Base-by-base conservation (phyloP, 53 echinoderm and acorn worm species). In the Paelopatides confundens region DNA sequence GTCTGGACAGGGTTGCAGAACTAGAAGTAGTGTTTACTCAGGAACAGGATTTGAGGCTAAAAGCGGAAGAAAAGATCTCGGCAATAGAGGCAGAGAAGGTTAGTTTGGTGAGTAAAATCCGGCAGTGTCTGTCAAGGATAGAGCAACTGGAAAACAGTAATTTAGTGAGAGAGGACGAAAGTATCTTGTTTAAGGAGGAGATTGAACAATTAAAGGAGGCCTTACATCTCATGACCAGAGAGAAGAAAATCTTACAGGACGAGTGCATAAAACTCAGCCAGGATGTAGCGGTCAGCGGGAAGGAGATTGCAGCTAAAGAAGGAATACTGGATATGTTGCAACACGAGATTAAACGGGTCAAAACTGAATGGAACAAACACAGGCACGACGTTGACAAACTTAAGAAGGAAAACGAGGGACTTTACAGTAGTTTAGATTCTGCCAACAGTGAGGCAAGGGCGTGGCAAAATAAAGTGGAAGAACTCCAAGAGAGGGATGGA, bases 1-100 rank as follows among this genome's bases (percentile, higher is more conserved):
- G 82, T 46, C 79, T 24, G 86, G 52, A 79, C 82, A 92, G 79
- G 91, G 82, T 14, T 86, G 88, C 64, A 89, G 89, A 46, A 86
- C 88, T 69, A 85, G 86, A 76, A 90, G 85, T n/a, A 83, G 83
- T 24, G 71, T 77, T 65, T 68, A 82, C 31, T 67, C 48, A 48
- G 27, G 92, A 86, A 31, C 29, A 66, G 17, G 91, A 90, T 50
- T 62, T 40, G 50, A 90, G 58, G 62, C 86, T 90, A 17, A 81
- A 67, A 35, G 68, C 65, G 11, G 67, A 88, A 13, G 46, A 64
- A 14, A 85, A n/a, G 14, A 51, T 76, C 2, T 26, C 76, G 7
- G 85, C 71, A 23, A 12, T 43, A 7, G 28, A 86, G 81, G 86
- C 63, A 79, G 63, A 62, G 24, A 23, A 52, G 43, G 36, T 52